Percentiles rank a stretch among this genome's conserved stretches.
phyloP scores from a whole-genome alignment of 2,113 vertebrate genomes.

The Megaleporinus macrocephalus region DNA sequence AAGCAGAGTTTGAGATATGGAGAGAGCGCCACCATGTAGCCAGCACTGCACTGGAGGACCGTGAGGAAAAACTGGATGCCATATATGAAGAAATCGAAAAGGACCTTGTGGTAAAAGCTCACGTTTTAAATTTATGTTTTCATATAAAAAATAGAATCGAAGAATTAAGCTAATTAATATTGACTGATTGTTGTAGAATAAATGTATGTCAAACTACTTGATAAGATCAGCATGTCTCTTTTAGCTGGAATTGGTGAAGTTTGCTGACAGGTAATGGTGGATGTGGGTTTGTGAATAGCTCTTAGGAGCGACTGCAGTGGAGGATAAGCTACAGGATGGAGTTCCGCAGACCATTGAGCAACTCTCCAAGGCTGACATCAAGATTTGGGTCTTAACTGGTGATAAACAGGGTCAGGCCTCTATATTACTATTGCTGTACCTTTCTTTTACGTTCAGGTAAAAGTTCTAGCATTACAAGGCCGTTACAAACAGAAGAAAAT shows the following conservation, averaged over 20 bases:
- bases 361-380: constrained; percentile 90
- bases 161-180: no score
- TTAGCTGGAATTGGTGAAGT: background rate
- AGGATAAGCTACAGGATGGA: constrained; percentile 94
- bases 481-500: no score
- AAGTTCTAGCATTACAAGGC: no score
- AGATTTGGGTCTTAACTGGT: constrained; percentile 94
- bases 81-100: constrained; percentile 92
- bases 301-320: constrained; percentile 89
- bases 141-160: no score
- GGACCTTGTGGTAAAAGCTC: constrained; percentile 81
- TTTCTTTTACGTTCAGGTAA: no score
- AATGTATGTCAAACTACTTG: no score
- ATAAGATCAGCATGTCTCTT: constrained; percentile 8
- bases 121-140: no score
- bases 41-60: constrained; percentile 78
- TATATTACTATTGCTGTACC: no score
- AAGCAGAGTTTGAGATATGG: constrained; percentile 80
- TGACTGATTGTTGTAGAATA: no score
- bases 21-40: constrained; percentile 83
- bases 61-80: constrained; percentile 80
- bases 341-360: constrained; percentile 91
- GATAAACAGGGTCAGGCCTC: constrained; percentile 90
- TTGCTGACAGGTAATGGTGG: background rate
- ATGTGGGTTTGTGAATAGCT: constrained; percentile 72